phyloP scores from a whole-genome alignment of 2,888 invertebrate species.

The Catocala fraxini region DNA sequence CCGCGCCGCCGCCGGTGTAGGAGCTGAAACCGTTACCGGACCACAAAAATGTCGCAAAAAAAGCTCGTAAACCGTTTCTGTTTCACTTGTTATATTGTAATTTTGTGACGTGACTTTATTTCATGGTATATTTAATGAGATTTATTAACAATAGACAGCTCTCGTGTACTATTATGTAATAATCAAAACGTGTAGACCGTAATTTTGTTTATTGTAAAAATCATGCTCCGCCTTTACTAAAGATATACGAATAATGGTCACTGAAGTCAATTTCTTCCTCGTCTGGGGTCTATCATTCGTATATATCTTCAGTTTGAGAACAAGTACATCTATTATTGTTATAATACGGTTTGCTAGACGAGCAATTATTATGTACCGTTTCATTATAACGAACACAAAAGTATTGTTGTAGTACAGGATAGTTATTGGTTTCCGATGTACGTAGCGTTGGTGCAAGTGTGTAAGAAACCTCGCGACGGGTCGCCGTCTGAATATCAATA shows the following conservation, averaged over 20 bases:
- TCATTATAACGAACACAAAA: conserved; percentile 27
- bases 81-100: conserved; percentile 80
- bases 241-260: too few relatives aligned
- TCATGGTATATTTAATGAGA: conserved; percentile 72
- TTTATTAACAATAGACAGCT: conserved; percentile 66
- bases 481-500: conserved; percentile 85
- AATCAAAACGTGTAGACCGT: conserved; percentile 66
- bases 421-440: conserved; percentile 72
- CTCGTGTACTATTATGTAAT: conserved; percentile 71
- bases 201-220: conserved; percentile 45
- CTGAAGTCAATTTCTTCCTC: too few relatives aligned
- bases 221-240: conserved; percentile 14
- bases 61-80: conserved; percentile 79
- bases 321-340: not conserved
- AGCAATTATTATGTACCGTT: conserved; percentile 18
- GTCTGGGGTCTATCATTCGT: too few relatives aligned
- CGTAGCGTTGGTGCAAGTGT: conserved; percentile 68
- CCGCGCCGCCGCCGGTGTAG: conserved; percentile 54
- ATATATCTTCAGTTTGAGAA: too few relatives aligned
- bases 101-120: conserved; percentile 78
- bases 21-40: conserved; percentile 77
- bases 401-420: conserved; percentile 53
- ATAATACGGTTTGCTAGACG: not conserved
- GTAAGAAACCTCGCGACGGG: conserved; percentile 74
- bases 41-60: conserved; percentile 80